Conservation (phyloP, 2,113 vertebrate species). For the Petrocephalus zakoni region DNA sequence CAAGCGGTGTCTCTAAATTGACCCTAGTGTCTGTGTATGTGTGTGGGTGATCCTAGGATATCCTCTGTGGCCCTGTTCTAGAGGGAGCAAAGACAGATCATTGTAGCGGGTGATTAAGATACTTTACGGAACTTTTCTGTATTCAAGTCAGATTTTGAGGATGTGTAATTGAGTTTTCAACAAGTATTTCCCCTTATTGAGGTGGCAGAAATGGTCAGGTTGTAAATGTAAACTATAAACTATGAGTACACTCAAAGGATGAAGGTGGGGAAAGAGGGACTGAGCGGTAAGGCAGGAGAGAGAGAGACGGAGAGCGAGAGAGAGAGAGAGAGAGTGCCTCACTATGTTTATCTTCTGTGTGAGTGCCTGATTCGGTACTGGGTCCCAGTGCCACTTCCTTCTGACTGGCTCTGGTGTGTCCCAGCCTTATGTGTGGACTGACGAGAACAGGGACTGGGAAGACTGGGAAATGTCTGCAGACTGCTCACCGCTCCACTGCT, state of each 20-base stretch:
- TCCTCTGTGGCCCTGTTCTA: not conserved
- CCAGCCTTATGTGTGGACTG: conserved; percentile 12
- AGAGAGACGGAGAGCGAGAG: not conserved
- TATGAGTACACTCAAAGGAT: not conserved
- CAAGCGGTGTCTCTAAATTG: not conserved
- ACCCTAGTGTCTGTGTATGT: not conserved
- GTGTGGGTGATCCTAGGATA: not conserved
- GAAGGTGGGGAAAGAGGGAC: not conserved
- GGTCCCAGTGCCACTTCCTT: conserved; percentile 26
- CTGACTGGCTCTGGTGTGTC: conserved; percentile 10
- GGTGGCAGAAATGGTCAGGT: not conserved
- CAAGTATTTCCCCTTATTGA: not conserved
- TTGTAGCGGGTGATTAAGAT: not conserved
- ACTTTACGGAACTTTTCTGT: not conserved
- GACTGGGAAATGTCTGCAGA: conserved; percentile 3
- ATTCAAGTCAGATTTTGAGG: not conserved
- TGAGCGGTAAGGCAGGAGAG: not conserved
- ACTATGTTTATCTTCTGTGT: conserved; percentile 11
- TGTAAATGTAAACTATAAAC: not conserved
- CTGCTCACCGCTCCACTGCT: not conserved
- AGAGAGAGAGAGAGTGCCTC: conserved; percentile 15
- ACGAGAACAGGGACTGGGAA: conserved; percentile 10
- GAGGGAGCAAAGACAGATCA: not conserved
- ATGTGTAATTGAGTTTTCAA: not conserved
- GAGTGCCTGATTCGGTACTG: conserved; percentile 23